Base-by-base conservation (phyloP, 2,797 vertebrate species). In the Salmo trutta region DNA sequence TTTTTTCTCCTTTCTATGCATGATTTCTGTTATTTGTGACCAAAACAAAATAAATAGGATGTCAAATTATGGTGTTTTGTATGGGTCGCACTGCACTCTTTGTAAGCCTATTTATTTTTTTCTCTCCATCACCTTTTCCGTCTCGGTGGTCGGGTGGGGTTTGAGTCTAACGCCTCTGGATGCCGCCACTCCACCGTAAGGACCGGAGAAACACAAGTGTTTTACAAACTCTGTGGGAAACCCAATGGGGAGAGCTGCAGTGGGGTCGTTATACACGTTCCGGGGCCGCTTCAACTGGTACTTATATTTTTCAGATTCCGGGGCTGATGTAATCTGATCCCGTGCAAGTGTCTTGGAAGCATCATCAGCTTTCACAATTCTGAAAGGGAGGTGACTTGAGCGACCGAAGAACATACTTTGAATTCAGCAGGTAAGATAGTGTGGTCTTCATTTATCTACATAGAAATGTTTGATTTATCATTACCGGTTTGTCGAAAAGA, bases 261-360 rank as follows among this genome's bases (percentile, higher is more conserved):
- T 91, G 90, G 79, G 81, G 80, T 78, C 33, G 71, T 75, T 89
- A 93, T 91, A 77, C 95, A 93, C 88, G 93, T 95, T 95, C 91
- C 92, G 83, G 94, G 95, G 95, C 91, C 17, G 78, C 70, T 67
- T 75, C 75, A 70, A 66, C 79, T 81, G 76, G 75, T 82, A 41
- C 53, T 80, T 78, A 56, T 75, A 82, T 4, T 84, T 77, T 73
- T 79, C 93, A 86, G 90, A 91, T 93, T 91, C 91, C 90, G 81
- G 92, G 93, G 91, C 85, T 85, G 70, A 31, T 12, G 86, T 82
- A 31, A 59, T 68, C 41, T 53, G 47, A 53, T 72, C 5, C 51
- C 81, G 79, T 5, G n/a, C 29, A 29, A 29, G 75, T 59, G 19
- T 76, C 14, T 41, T 41, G 29, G 4, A 56, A 36, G 52, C 85